phyloP scores from a whole-genome alignment of 2,888 invertebrate genomes.

The Idaea biselata region DNA sequence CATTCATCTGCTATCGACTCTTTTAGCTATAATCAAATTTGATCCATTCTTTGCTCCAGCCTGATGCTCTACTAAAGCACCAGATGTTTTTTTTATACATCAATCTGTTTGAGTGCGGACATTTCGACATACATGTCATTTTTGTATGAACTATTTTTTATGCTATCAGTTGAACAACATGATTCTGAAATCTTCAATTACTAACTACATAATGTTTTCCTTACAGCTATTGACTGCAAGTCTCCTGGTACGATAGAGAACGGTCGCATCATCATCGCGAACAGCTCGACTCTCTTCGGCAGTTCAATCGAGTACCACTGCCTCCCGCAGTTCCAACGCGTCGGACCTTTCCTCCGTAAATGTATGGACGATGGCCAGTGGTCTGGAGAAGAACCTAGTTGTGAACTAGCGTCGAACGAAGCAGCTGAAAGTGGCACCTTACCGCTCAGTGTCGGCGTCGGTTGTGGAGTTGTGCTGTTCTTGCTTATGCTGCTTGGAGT shows the following conservation, averaged over 20 bases:
- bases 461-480: conserved; percentile 90
- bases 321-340: conserved; percentile 89
- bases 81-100: too few species aligned
- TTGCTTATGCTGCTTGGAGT: conserved; percentile 88
- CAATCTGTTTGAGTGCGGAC: not conserved
- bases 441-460: conserved; percentile 91
- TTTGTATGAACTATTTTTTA: too few species aligned
- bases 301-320: conserved; percentile 95
- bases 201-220: conserved; percentile 14
- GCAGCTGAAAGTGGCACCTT: conserved; percentile 86
- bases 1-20: too few species aligned
- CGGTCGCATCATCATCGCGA: conserved; percentile 91
- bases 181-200: not conserved
- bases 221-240: conserved; percentile 90
- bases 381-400: conserved; percentile 93
- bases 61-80: too few species aligned
- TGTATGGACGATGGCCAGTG: conserved; percentile 91
- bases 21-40: too few species aligned
- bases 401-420: conserved; percentile 86
- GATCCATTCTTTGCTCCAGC: too few species aligned
- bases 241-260: conserved; percentile 90
- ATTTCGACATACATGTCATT: too few species aligned
- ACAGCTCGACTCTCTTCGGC: conserved; percentile 90
- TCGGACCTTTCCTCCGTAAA: conserved; percentile 90
- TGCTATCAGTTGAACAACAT: too few species aligned